phyloP scores from a whole-genome alignment of 2,888 invertebrate species.

The Ferrisia virgata region DNA sequence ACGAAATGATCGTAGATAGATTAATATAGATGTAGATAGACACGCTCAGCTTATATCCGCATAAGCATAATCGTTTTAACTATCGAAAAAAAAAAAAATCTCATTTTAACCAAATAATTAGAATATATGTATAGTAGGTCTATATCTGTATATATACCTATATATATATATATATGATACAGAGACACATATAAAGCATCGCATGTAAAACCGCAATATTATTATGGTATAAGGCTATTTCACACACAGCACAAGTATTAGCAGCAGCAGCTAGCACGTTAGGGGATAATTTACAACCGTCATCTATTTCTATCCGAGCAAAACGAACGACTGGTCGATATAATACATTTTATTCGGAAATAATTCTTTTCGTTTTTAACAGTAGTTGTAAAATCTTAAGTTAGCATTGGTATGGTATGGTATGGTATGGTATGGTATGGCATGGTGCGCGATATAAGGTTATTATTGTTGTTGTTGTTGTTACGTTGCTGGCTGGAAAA shows the following conservation, averaged over 20 bases:
- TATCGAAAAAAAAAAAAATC: background rate
- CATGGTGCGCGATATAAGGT: too few species aligned
- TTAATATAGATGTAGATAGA: too few species aligned
- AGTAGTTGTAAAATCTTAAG: slow-evolving; percentile 37
- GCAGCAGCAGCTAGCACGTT: slow-evolving; percentile 30
- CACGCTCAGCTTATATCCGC: too few species aligned
- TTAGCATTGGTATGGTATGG: too few species aligned
- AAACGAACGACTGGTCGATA: background rate
- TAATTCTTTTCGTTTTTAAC: slow-evolving; percentile 38
- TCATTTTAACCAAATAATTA: slow-evolving; percentile 23
- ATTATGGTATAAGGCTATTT: background rate
- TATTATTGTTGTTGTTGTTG: background rate
- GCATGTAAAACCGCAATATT: slow-evolving; percentile 39
- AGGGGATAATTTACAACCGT: slow-evolving; percentile 31
- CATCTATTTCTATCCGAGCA: background rate
- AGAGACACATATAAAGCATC: too few species aligned
- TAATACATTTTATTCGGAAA: slow-evolving; percentile 38
- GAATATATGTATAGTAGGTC: too few species aligned
- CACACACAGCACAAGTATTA: too few species aligned
- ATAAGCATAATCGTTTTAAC: too few species aligned
- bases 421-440: too few species aligned
- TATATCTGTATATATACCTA: too few species aligned
- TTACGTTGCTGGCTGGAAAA: background rate
- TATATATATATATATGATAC: too few species aligned
- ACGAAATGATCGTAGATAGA: too few species aligned